Evolutionary conservation across 2,113 vertebrate genomes (phyloP).

Genomic region (Sisor rabdophorus): DNA sequence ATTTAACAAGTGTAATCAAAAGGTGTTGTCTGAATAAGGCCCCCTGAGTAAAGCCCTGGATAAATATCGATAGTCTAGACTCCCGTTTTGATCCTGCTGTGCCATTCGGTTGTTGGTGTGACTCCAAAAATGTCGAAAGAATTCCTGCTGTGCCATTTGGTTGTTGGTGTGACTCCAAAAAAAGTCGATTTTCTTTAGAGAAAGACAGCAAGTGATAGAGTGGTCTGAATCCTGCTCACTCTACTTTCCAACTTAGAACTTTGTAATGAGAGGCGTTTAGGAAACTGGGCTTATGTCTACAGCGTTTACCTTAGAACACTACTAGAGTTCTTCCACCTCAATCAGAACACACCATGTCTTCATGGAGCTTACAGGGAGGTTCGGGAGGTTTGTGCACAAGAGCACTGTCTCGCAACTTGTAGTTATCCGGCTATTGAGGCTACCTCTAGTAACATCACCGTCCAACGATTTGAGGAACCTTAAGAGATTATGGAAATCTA

Average conservation of each 20-base stretch:
- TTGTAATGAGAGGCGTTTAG: background rate
- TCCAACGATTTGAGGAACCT: background rate
- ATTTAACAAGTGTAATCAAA: background rate
- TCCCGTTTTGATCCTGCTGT: background rate
- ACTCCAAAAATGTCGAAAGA: too few relatives aligned
- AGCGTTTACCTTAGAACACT: too few relatives aligned
- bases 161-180: background rate
- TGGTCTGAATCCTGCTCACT: background rate
- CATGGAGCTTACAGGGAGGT: too few relatives aligned
- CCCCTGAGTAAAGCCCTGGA: background rate
- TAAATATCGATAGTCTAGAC: conserved; percentile 8
- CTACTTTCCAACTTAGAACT: background rate
- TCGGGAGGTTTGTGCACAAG: too few relatives aligned
- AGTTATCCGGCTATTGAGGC: too few relatives aligned
- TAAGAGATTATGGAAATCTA: background rate
- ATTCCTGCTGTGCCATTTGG: background rate
- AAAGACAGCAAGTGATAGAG: too few relatives aligned
- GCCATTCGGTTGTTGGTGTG: background rate
- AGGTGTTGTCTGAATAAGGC: conserved; percentile 5
- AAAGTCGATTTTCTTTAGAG: background rate
- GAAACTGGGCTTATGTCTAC: background rate
- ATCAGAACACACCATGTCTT: too few relatives aligned
- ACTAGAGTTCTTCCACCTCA: too few relatives aligned
- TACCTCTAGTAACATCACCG: background rate
- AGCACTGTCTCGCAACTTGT: too few relatives aligned